These are phyloP conservation scores for Coturnix japonica DNA, from an alignment of 2,113 vertebrate species.

Conservation along the genomic window DNA sequence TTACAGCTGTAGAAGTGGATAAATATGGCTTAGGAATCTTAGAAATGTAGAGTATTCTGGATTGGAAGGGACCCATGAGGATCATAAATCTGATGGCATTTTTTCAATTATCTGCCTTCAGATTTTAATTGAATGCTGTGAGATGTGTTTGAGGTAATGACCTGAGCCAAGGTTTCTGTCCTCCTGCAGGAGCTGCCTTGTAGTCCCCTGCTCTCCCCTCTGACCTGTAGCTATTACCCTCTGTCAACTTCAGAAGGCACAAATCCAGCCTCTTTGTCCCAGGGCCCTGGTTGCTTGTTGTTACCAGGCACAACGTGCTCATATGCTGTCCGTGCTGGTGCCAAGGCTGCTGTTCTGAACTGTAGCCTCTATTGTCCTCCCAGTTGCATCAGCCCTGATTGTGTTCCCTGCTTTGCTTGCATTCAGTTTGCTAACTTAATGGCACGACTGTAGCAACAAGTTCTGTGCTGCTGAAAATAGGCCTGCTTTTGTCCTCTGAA, in stretches of 20 bases:
- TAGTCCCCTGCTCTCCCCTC: slow-evolving; percentile 11
- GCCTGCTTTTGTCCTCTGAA: neutral
- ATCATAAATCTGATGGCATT: neutral
- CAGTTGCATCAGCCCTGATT: slow-evolving; percentile 38
- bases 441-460: neutral
- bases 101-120: neutral
- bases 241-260: slow-evolving; percentile 51
- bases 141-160: neutral
- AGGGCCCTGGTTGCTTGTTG: slow-evolving; percentile 37
- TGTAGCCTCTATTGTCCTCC: slow-evolving; percentile 57
- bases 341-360: slow-evolving; percentile 50
- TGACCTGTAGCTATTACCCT: neutral
- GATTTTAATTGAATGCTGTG: neutral
- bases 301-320: slow-evolving; percentile 55
- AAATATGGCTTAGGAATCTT: neutral
- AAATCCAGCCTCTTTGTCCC: slow-evolving; percentile 42
- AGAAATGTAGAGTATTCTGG: neutral
- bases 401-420: neutral
- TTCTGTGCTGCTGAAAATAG: neutral
- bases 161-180: neutral
- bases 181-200: slow-evolving; percentile 22
- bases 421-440: neutral
- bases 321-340: slow-evolving; percentile 36
- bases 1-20: neutral
- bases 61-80: neutral